Evolutionary conservation across 2,113 vertebrate species (phyloP).

Genomic region (Semnornis frantzii): DNA sequence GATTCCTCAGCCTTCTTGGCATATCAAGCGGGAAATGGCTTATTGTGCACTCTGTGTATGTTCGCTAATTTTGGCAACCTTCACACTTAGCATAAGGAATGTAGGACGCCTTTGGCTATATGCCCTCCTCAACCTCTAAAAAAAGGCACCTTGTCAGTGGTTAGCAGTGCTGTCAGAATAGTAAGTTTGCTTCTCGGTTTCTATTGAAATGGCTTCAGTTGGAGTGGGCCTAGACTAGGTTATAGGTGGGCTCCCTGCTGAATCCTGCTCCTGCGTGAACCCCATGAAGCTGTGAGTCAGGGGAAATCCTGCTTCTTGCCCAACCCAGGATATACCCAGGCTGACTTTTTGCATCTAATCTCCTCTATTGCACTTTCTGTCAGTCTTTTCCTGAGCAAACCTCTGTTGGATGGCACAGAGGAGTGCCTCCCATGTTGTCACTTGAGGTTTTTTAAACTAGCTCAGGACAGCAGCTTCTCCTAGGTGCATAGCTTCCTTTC

Average conservation of each 20-base stretch:
- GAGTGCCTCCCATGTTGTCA: not conserved
- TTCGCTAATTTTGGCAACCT: slow-evolving; percentile 10
- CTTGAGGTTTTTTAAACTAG: not conserved
- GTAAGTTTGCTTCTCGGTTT: not conserved
- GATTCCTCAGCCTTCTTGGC: slow-evolving; percentile 30
- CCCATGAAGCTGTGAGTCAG: not conserved
- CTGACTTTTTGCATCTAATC: not conserved
- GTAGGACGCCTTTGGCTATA: slow-evolving; percentile 42
- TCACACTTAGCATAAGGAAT: slow-evolving; percentile 31
- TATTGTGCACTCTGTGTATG: not conserved
- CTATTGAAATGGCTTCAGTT: not conserved
- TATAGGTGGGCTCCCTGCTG: not conserved
- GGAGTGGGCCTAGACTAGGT: not conserved
- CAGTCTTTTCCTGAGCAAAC: not conserved
- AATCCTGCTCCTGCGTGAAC: accelerated
- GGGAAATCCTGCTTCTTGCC: not conserved
- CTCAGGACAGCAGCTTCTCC: not conserved
- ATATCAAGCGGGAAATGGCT: slow-evolving; percentile 1
- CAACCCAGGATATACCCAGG: not conserved
- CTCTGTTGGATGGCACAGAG: not conserved
- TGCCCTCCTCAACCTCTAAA: slow-evolving; percentile 29
- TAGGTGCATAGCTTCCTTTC: not conserved
- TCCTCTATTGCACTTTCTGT: not conserved
- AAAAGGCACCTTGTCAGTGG: slow-evolving; percentile 29
- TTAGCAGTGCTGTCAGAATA: not conserved